Base-by-base conservation (phyloP, 2,797 vertebrate genomes). In the Sebastes hopkinsi region DNA sequence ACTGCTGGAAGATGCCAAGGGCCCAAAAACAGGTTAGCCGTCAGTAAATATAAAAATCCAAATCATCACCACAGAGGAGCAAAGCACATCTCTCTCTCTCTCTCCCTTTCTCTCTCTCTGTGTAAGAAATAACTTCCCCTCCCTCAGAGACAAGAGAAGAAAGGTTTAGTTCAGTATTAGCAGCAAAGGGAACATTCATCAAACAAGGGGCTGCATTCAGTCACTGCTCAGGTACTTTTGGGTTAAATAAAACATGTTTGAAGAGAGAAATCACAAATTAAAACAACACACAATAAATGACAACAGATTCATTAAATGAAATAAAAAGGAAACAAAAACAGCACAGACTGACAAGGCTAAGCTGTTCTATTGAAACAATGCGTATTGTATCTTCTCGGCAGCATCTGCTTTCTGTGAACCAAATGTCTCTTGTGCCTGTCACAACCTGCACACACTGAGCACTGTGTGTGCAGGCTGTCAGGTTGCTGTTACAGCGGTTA, bases 401-500 rank as follows among this genome's bases (percentile, higher is more conserved):
- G 46, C 72, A 55, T 82, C 79, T 60, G 72, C 29, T 79, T 60
- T 22, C 52, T 30, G 13, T 81, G 56, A 76, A 62, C 23, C 64
- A 67, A 74, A 85, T 8, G 22, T 61, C 52, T 46, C 4, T 13
- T 36, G 12, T 54, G 70, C 18, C 64, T 91, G 79, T 86, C 67
- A 80, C 71, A 79, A 78, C 59, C 61, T 75, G 55, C 38, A 81
- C 67, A 77, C 74, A 70, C 70, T 25, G 46, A 34, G 54, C 59
- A 81, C 75, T 69, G 67, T 84, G 70, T 77, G 72, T 71, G 8
- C 34, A 66, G 27, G 50, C 50, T 68, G 66, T 75, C 75, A 83
- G 83, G 85, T 79, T 92, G 89, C 87, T 85, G 86, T 81, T 85
- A 90, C 88, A 92, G 81, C 67, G 76, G 90, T 93, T 88, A 89